Evolutionary conservation across 2,113 vertebrate genomes (phyloP).

Genomic region (Phrynosoma blainvillii): DNA sequence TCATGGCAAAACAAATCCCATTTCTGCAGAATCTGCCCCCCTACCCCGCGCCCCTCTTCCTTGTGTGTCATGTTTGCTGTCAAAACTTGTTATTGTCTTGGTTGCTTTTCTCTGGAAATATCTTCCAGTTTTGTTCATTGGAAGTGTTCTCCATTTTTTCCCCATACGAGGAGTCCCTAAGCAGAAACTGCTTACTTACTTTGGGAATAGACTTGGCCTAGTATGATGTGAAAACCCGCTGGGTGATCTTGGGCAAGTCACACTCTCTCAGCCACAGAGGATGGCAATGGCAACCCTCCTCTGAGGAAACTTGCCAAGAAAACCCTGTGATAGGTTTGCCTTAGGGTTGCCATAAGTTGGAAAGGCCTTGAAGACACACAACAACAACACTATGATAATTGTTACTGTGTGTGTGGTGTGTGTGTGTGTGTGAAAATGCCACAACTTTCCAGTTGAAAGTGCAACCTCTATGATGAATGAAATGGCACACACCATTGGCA

Average conservation of each 20-base stretch:
- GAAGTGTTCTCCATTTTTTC: background rate
- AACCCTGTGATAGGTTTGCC: too few species aligned
- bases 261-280: too few species aligned
- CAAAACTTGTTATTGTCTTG: background rate
- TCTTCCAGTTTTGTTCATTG: background rate
- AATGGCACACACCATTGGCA: background rate
- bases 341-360: too few species aligned
- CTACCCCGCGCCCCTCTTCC: background rate
- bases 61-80: background rate
- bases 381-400: background rate
- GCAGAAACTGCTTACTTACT: background rate
- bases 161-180: background rate
- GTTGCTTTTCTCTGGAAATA: background rate
- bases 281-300: too few species aligned
- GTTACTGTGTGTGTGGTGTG: too few species aligned
- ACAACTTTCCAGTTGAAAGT: background rate
- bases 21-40: background rate
- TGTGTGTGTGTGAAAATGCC: background rate
- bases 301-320: too few species aligned
- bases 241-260: too few species aligned
- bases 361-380: too few species aligned
- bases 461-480: background rate
- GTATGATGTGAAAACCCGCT: too few species aligned
- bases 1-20: constrained; percentile 4
- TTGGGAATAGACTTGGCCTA: background rate